phyloP scores from a whole-genome alignment of 1,140 invertebrate species.

The Lepeophtheirus salmonis region DNA sequence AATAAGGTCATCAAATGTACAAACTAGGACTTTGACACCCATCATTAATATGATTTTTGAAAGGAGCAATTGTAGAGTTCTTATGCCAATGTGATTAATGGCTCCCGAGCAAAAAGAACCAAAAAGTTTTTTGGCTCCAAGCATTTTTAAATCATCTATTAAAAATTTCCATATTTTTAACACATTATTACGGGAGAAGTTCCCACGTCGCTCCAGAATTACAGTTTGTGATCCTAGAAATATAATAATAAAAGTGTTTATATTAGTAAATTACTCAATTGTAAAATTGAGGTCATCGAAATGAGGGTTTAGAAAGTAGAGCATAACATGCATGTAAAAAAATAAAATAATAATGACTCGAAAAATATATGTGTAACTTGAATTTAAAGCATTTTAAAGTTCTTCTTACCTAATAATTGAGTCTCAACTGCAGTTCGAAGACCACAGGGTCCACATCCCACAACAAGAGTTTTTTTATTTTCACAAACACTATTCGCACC shows the following conservation, averaged over 20 bases:
- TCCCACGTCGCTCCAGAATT: constrained; percentile 29
- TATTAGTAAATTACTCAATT: too few relatives aligned
- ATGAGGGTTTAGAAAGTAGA: too few relatives aligned
- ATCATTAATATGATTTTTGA: constrained; percentile 37
- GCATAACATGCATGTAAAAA: too few relatives aligned
- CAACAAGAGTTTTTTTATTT: constrained; percentile 26
- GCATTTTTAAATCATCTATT: constrained; percentile 37
- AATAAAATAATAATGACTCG: too few relatives aligned
- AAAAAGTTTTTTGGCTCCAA: constrained; percentile 41
- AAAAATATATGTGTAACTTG: too few relatives aligned
- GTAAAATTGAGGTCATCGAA: too few relatives aligned
- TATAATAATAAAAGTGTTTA: too few relatives aligned
- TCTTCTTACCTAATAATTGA: too few relatives aligned
- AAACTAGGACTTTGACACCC: constrained; percentile 37
- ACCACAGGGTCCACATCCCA: constrained; percentile 36
- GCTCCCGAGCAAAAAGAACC: constrained; percentile 41
- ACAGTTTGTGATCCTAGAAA: constrained; percentile 34
- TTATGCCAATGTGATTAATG: constrained; percentile 39
- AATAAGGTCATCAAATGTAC: constrained; percentile 30
- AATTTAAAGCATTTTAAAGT: too few relatives aligned
- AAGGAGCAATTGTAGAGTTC: constrained; percentile 34
- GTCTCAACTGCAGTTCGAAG: constrained; percentile 36
- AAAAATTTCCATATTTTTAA: constrained; percentile 43
- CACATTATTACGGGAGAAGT: constrained; percentile 38
- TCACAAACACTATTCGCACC: not conserved